Evolutionary conservation across 2,113 vertebrate genomes (phyloP), one percentile per base, ranked within the genome.

Genomic region (Aptenodytes patagonicus): DNA sequence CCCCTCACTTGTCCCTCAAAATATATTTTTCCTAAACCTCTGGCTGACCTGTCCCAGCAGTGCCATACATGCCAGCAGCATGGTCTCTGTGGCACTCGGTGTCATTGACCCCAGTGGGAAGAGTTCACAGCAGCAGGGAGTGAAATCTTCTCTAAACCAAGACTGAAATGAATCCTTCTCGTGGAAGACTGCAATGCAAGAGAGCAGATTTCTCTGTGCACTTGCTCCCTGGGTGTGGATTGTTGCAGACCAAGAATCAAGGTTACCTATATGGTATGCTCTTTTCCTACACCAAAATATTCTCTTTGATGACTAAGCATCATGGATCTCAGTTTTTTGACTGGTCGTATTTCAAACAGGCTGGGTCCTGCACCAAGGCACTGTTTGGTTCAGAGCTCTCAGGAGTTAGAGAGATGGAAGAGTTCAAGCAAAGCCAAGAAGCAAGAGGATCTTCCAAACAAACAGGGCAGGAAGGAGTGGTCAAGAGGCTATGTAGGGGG

Each of bases 1-100:
- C 77, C 68, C 34, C 68, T 72, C 34, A 4, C 29, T 77, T 42
- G 22, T 29, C 55, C 28, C 66, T 85, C 44, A 34, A 3, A 7
- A 13, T 11, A 25, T 3, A 16, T 46, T 86, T 83, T 64, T 40
- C 42, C 51, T 66, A 9, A 72, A 34, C 24, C 10, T 32, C 46
- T 51, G 64, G 18, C 49, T 62, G 73, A 47, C 51, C 71, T 83
- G 55, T 88, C 85, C 55, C 81, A 83, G 68, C 65, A 20, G 61
- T 25, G 44, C 34, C 12, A 3, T 77, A 83, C 34, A 2, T 40
- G 60, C 55, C 90, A 90, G 55, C 81, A 95, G 65, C 46, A 5
- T 1, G 1, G 32, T 66, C 40, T 55, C 34, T 0, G 0, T 87
- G 54, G n/a, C 65, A 51, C 34, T 89, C 11, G 6, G 51, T 73